phyloP scores from a whole-genome alignment of 2,888 invertebrate genomes.

The Drosophila stalkeri region DNA sequence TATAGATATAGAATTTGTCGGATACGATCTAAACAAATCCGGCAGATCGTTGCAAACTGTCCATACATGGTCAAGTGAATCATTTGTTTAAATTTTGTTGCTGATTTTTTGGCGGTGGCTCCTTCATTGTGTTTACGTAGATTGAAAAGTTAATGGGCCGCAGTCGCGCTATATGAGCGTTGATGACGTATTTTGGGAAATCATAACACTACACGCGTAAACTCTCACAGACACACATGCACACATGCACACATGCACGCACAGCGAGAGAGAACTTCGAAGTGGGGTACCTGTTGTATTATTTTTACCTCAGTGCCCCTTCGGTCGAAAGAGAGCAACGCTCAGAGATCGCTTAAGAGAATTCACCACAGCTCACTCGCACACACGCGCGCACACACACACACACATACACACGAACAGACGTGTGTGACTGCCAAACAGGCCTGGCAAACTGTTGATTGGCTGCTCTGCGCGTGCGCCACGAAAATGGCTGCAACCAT shows the following conservation, averaged over 20 bases:
- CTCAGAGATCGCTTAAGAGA: slow-evolving; percentile 38
- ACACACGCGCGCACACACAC: slow-evolving; percentile 8
- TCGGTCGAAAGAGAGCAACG: slow-evolving; percentile 1
- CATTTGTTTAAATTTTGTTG: slow-evolving; percentile 59
- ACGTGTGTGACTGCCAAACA: slow-evolving; percentile 34
- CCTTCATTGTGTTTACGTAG: slow-evolving; percentile 66
- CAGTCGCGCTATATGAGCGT: slow-evolving; percentile 34
- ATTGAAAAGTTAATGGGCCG: slow-evolving; percentile 71
- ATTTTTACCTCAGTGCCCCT: slow-evolving; percentile 68
- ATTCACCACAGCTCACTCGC: slow-evolving; percentile 48
- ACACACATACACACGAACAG: slow-evolving; percentile 15
- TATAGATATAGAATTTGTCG: slow-evolving; percentile 11
- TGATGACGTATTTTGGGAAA: slow-evolving; percentile 81
- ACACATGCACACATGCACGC: background rate
- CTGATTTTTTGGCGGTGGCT: slow-evolving; percentile 42
- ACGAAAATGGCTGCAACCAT: slow-evolving; percentile 84
- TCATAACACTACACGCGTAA: slow-evolving; percentile 65
- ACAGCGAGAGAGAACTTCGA: slow-evolving; percentile 1
- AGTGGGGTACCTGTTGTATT: slow-evolving; percentile 77
- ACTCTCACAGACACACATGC: slow-evolving; percentile 10
- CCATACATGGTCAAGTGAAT: slow-evolving; percentile 81
- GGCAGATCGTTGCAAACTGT: slow-evolving; percentile 40
- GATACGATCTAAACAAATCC: slow-evolving; percentile 46
- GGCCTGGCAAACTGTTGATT: slow-evolving; percentile 84
- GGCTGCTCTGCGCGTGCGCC: slow-evolving; percentile 85